Evolutionary conservation across 2,888 invertebrate species (phyloP), one percentile per base, ranked within the genome.

Genomic region (Eudemis profundana): DNA sequence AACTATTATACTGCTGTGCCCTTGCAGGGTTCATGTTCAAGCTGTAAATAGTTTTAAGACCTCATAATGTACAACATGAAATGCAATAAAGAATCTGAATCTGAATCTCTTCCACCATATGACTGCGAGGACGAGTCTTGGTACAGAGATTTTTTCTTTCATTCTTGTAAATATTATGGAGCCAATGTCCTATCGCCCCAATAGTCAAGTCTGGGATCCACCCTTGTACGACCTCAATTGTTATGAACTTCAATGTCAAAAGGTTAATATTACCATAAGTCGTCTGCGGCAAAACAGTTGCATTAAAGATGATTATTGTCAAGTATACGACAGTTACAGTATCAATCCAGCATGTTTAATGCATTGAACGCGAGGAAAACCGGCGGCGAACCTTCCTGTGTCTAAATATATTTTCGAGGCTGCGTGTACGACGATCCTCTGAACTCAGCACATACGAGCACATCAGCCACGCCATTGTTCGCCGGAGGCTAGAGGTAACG

Each of bases 371-470:
- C 69, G 67, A 71, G 71, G 68, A 69, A 69, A 69, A 67, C 69
- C 49, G 47, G 67, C 69, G 65, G 49, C 36, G 67, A 68, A 69
- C 69, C 69, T 71, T 71, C 70, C 69, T 68, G 64, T 54, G 46
- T 68, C 69, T 71, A 69, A 69, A 71, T 69, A 69, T 71, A 69
- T 67, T 65, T 64, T 66, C 69, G 69, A 71, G 71, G 71, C 56
- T 71, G 69, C 61, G 67, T 68, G 68, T 60, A 67, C 67, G 64
- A 54, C 63, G 63, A 57, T 62, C 62, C 53, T 63, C 46, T 46
- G 59, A 60, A 63, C 63, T 63, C 56, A 33, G 36, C 46, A 12
- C 38, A 38, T 38, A 29, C 54, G 44, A 44, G 51, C 33, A 47
- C 29, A 46, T 38, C 50, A 46, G 33, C 64, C 15, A 42, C 46